phyloP scores from a whole-genome alignment of 2,113 vertebrate genomes.

The Helogale parvula region DNA sequence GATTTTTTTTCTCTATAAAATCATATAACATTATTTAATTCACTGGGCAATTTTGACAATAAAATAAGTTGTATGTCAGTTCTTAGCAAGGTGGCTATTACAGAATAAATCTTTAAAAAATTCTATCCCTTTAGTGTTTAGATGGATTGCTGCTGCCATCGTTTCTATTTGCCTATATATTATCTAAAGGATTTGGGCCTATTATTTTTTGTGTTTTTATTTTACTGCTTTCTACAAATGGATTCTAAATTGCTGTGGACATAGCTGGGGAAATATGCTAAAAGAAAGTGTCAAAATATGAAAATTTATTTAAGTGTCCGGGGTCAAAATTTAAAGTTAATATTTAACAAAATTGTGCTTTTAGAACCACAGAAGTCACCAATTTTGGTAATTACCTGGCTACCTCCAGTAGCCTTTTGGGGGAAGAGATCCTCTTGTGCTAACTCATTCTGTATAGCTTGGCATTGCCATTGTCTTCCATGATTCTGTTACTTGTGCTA shows the following conservation, averaged over 20 bases:
- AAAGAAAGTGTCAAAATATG: constrained; percentile 12
- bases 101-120: constrained; percentile 16
- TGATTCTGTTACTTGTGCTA: not conserved
- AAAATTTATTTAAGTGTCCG: constrained; percentile 3
- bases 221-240: constrained; percentile 17
- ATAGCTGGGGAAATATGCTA: not conserved
- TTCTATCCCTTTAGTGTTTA: not conserved
- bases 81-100: not conserved
- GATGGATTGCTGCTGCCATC: not conserved
- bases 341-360: not conserved
- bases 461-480: not conserved
- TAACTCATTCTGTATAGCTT: not conserved
- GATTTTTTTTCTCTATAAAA: not conserved
- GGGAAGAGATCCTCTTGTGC: not conserved
- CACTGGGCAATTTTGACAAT: not conserved
- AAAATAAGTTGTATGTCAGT: not conserved
- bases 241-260: not conserved
- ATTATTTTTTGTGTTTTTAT: constrained; percentile 11
- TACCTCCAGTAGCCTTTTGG: not conserved
- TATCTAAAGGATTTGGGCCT: not conserved
- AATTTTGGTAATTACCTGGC: not conserved
- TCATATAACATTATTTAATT: not conserved
- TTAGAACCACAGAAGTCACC: not conserved
- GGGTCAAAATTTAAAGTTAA: constrained; percentile 16
- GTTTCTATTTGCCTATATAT: not conserved